Evolutionary conservation across 2,888 invertebrate species (phyloP).

Genomic region (Yponomeuta sedellus): DNA sequence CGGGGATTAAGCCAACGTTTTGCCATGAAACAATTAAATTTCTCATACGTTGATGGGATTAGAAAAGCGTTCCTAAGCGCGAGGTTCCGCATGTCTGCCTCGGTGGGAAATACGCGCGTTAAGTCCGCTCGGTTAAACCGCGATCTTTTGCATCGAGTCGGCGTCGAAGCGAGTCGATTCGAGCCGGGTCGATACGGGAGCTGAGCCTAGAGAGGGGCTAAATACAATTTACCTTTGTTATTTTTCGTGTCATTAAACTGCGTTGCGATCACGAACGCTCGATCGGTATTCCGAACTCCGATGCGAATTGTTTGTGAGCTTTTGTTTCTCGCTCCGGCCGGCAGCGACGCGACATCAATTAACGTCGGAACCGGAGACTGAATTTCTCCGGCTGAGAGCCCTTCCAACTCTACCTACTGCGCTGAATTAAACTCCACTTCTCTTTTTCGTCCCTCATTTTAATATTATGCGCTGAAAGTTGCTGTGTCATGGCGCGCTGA

Average conservation of each 20-base stretch:
- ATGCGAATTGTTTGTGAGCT: slow-evolving; percentile 75
- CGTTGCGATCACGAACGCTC: slow-evolving; percentile 72
- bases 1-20: slow-evolving; percentile 56
- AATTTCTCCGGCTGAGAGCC: slow-evolving; percentile 57
- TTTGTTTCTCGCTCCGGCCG: slow-evolving; percentile 68
- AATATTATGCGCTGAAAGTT: slow-evolving; percentile 2
- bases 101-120: slow-evolving; percentile 26
- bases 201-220: slow-evolving; percentile 63
- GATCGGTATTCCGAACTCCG: slow-evolving; percentile 73
- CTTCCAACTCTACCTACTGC: slow-evolving; percentile 42
- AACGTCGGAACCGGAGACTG: slow-evolving; percentile 64
- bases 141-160: slow-evolving; percentile 44
- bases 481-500: background rate
- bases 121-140: slow-evolving; percentile 56
- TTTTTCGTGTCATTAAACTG: slow-evolving; percentile 77
- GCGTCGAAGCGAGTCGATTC: slow-evolving; percentile 46
- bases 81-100: slow-evolving; percentile 23
- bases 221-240: slow-evolving; percentile 77
- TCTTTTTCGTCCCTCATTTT: slow-evolving; percentile 38
- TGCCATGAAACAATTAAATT: slow-evolving; percentile 71
- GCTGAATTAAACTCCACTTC: slow-evolving; percentile 54
- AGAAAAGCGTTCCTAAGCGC: slow-evolving; percentile 39
- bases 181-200: slow-evolving; percentile 57
- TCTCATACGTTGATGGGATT: slow-evolving; percentile 60
- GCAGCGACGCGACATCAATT: slow-evolving; percentile 72